phyloP scores from a whole-genome alignment of 2,797 vertebrate genomes.

The Paratrypauchen microcephalus region DNA sequence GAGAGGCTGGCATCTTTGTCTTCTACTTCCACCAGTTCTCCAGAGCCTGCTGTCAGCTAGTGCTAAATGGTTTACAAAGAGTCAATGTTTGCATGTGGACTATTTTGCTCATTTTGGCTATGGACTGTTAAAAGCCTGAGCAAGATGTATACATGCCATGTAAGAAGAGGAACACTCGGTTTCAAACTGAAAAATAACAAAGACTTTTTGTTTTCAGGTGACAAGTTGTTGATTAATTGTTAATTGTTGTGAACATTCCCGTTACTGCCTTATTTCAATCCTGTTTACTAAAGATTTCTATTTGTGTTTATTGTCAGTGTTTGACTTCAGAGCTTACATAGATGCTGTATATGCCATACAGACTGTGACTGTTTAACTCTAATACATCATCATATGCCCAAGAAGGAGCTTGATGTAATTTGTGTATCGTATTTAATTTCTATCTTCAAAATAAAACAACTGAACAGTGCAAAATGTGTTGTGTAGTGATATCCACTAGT shows the following conservation, averaged over 20 bases:
- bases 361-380: constrained; percentile 23
- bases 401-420: constrained; percentile 34
- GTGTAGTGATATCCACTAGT: constrained; percentile 44
- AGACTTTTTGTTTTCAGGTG: not conserved
- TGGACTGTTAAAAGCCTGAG: constrained; percentile 1
- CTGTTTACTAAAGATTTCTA: constrained; percentile 27
- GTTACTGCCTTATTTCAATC: constrained; percentile 2
- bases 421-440: constrained; percentile 47
- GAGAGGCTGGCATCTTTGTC: constrained; percentile 64
- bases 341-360: constrained; percentile 36
- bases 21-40: constrained; percentile 58
- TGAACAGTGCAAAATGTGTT: constrained; percentile 41
- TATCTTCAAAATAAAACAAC: constrained; percentile 48
- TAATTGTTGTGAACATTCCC: constrained; percentile 46
- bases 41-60: constrained; percentile 57
- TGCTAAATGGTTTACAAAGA: not conserved
- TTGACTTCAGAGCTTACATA: constrained; percentile 36
- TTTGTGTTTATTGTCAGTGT: constrained; percentile 23
- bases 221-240: constrained; percentile 4
- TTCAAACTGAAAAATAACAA: not conserved
- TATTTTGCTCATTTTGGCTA: constrained; percentile 4
- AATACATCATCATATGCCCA: constrained; percentile 41
- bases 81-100: constrained; percentile 19
- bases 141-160: not conserved
- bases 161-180: not conserved